These are phyloP conservation scores for Plodia interpunctella DNA, from an alignment of 1,140 invertebrate species.

Conservation along the genomic window DNA sequence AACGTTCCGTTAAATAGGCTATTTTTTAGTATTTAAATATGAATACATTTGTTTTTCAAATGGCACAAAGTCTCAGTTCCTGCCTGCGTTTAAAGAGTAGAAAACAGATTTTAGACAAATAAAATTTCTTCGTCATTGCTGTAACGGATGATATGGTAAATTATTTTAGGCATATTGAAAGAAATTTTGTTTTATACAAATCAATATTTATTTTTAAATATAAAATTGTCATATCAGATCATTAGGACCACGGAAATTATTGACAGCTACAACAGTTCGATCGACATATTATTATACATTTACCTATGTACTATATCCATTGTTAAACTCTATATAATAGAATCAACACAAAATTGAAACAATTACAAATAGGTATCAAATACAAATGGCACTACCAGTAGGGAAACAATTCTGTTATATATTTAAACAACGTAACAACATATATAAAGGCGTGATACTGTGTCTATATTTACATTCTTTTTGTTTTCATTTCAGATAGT, in stretches of 20 bases:
- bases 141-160: no score
- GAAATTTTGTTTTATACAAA: constrained; percentile 40
- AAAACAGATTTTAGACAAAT: no score
- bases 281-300: constrained; percentile 30
- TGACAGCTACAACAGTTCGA: constrained; percentile 52
- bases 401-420: constrained; percentile 12
- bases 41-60: no score
- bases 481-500: no score
- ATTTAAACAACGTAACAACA: not conserved
- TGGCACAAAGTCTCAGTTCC: no score
- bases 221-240: constrained; percentile 59
- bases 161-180: not conserved
- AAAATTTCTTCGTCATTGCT: no score
- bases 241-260: constrained; percentile 51
- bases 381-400: constrained; percentile 48
- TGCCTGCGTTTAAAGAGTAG: no score
- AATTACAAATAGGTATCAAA: constrained; percentile 52
- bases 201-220: constrained; percentile 65
- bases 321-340: constrained; percentile 67
- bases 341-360: constrained; percentile 60
- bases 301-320: constrained; percentile 30
- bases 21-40: no score
- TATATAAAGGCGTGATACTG: no score
- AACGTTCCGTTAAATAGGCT: no score
- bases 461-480: no score